Evolutionary conservation across 2,888 invertebrate genomes (phyloP).

Genomic region (Torymus texanus): DNA sequence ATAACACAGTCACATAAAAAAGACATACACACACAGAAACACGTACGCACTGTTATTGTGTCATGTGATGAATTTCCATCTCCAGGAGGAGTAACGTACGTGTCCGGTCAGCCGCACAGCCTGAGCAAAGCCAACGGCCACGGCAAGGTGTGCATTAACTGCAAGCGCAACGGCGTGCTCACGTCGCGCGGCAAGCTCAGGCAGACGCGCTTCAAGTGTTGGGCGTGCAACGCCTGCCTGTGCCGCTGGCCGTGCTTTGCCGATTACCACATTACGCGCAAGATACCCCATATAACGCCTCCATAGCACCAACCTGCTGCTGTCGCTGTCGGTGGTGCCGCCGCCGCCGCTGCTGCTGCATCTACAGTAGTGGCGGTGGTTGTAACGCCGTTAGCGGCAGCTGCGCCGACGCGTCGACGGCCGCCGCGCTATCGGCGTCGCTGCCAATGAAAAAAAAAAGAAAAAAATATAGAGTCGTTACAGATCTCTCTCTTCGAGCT

Average conservation of each 20-base stretch:
- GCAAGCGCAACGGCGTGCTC: constrained; percentile 74
- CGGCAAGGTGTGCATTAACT: constrained; percentile 75
- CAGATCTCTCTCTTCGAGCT: too few relatives aligned
- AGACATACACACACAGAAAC: too few relatives aligned
- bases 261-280: constrained; percentile 74
- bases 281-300: constrained; percentile 74
- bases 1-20: too few relatives aligned
- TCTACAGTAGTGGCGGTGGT: too few relatives aligned
- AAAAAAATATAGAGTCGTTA: too few relatives aligned
- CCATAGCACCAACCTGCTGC: constrained; percentile 72
- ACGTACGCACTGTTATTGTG: too few relatives aligned
- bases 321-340: background rate
- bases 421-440: too few relatives aligned
- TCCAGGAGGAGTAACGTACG: constrained; percentile 74
- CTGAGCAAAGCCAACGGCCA: constrained; percentile 75
- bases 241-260: constrained; percentile 75
- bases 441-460: too few relatives aligned
- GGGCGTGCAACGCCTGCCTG: constrained; percentile 75
- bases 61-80: constrained; percentile 55
- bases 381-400: too few relatives aligned
- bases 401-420: too few relatives aligned
- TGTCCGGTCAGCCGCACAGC: constrained; percentile 74
- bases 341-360: background rate
- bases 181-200: constrained; percentile 74
- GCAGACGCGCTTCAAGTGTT: constrained; percentile 76